Evolutionary conservation across 2,888 invertebrate genomes (phyloP).

Genomic region (Blera fallax): DNA sequence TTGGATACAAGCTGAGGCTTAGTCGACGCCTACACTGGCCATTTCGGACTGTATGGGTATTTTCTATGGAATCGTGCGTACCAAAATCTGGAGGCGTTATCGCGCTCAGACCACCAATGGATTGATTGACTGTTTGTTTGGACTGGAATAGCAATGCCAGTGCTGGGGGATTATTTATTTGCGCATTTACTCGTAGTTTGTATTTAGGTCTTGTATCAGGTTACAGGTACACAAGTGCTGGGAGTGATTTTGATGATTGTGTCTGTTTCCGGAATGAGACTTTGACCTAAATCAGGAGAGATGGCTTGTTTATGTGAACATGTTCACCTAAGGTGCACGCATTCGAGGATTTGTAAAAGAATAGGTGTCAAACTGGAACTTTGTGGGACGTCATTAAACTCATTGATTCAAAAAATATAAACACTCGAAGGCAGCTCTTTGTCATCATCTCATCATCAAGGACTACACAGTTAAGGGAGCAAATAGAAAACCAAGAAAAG

Average conservation of each 20-base stretch:
- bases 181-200: conserved; percentile 26
- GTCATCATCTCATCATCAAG: too few species aligned
- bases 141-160: background rate
- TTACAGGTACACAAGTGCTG: background rate
- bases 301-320: too few species aligned
- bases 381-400: too few species aligned
- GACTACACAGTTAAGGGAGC: too few species aligned
- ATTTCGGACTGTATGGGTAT: conserved; percentile 20
- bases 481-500: too few species aligned
- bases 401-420: too few species aligned
- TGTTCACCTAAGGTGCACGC: too few species aligned
- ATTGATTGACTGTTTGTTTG: conserved; percentile 60
- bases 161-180: conserved; percentile 51
- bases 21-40: conserved; percentile 58
- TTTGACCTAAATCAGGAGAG: background rate
- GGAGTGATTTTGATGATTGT: background rate
- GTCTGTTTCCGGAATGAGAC: background rate
- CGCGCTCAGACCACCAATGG: conserved; percentile 63
- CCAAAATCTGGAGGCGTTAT: conserved; percentile 65
- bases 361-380: too few species aligned
- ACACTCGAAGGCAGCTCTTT: too few species aligned
- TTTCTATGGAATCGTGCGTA: conserved; percentile 61
- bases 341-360: too few species aligned
- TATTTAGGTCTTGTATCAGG: conserved; percentile 30
- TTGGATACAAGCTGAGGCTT: conserved; percentile 49